Base-by-base conservation (phyloP, 2,797 vertebrate species). In the Lepidocolaptes lacrymiger region DNA sequence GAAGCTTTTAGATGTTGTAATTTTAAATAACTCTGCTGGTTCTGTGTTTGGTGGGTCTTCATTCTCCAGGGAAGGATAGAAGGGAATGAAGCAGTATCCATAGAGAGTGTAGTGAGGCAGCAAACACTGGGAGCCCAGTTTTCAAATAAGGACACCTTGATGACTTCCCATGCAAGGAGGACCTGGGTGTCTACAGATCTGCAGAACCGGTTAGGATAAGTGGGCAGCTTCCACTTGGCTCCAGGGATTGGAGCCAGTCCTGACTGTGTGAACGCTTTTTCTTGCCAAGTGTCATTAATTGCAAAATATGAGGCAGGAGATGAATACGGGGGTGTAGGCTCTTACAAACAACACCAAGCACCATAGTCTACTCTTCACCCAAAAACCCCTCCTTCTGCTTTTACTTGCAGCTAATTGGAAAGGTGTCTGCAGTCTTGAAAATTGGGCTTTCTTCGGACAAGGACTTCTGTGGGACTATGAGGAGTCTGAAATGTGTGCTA, bases 381-480 rank as follows among this genome's bases (percentile, higher is more conserved):
- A 71, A 49, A 63, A 44, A 1, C 0, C 7, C n/a, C 37, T 84
- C 51, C 61, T 85, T 87, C 69, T 79, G 59, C 91, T 92, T 91
- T 43, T 80, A 68, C 71, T 90, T 24, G 14, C 34, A 68, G 39
- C 88, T 95, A 48, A 71, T 63, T 80, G 89, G n/a, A 43, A 84
- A 68, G 81, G 67, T 85, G 64, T 94, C 91, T 91, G 41, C 37
- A 85, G 82, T 52, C 77, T 96, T 96, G 95, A 94, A 94, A 96
- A 90, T 48, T 79, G 78, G 93, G 72, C 74, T 89, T 37, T 73
- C 49, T 64, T 52, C 26, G 92, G 55, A 39, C 80, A 78, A 79
- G 46, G n/a, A 68, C 64, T 87, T 85, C 55, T 62, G 22, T 94
- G 90, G 88, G 79, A 88, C 69, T 91, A 0, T 72, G 85, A 95